Evolutionary conservation across 2,888 invertebrate genomes (phyloP), one percentile per base, ranked within the genome.

Genomic region (Acleris literana): DNA sequence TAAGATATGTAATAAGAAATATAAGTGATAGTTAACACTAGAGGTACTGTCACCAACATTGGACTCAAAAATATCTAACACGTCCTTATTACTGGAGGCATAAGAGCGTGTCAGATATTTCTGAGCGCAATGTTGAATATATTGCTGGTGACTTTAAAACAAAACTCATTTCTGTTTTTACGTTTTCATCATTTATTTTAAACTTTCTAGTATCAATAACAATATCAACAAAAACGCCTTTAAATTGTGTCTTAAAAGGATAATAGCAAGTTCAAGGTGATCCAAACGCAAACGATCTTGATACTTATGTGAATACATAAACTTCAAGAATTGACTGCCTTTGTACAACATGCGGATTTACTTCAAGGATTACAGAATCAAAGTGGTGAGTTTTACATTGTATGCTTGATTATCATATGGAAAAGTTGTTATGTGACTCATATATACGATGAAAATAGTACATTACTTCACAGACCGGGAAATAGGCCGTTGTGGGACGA

Each of bases 301-400:
- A 80, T 75, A 81, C 82, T 85, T 92, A 92, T 92, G 91, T 81
- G 72, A 77, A 65, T 70, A 75, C 90, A 90, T 92, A 92, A 80
- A 86, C 76, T 83, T 84, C 81, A 83, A 80, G 92, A 91, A 86
- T 77, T 71, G 57, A 74, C 69, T 44, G 68, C 63, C 22, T 69
- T 73, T 65, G 65, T 68, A 69, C 79, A 88, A 79, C 62, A 92
- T 92, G 92, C 83, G 90, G 77, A 86, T 92, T 70, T 92, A 92
- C 78, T 91, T 91, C 81, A 92, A 90, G 81, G 92, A 92, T 70
- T 85, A 86, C 74, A 89, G 86, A 71, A 74, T 83, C 55, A 86
- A 86, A 80, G 76, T 84, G 92, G 92, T 92, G 70, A 91, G 91
- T 87, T 43, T 17, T 49, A 7, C n/a, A n/a, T 3, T 13, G 16